phyloP scores from a whole-genome alignment of 2,113 vertebrate species.

The Tapirus terrestris region DNA sequence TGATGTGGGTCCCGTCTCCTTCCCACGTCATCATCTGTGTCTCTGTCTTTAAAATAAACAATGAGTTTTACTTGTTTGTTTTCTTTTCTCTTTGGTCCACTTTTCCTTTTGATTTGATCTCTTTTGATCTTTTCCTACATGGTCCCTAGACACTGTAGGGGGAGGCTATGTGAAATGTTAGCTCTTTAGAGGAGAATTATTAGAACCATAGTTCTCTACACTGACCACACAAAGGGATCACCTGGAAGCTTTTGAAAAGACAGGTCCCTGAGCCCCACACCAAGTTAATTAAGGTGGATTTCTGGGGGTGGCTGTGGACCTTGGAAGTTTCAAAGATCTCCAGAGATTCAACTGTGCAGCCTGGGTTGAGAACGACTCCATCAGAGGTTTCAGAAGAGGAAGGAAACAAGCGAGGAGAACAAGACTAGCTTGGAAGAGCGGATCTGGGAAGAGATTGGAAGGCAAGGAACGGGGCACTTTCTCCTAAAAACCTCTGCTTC shows the following conservation, averaged over 20 bases:
- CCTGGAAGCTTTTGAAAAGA: neutral
- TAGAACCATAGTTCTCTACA: neutral
- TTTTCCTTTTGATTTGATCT: neutral
- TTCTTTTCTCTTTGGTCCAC: neutral
- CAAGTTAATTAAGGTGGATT: neutral
- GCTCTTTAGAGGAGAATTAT: neutral
- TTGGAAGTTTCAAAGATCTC: neutral
- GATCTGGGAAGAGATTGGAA: neutral
- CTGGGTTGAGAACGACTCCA: neutral
- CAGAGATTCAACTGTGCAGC: neutral
- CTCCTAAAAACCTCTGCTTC: neutral
- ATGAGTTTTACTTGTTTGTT: neutral
- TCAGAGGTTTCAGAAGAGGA: neutral
- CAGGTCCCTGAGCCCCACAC: neutral
- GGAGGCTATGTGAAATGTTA: neutral
- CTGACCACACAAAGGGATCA: neutral
- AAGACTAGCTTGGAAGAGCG: neutral
- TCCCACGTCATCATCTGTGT: neutral
- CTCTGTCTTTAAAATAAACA: neutral
- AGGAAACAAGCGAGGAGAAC: neutral
- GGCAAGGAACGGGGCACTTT: neutral
- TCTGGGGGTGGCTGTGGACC: neutral
- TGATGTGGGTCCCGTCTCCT: fast-evolving
- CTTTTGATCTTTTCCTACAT: neutral
- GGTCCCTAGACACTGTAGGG: neutral